Evolutionary conservation across 37 sponge, comb jelly and placozoan genomes (phyloP), one percentile per base, ranked within the genome.

Genomic region (Chondrilla cf. caribensis): DNA sequence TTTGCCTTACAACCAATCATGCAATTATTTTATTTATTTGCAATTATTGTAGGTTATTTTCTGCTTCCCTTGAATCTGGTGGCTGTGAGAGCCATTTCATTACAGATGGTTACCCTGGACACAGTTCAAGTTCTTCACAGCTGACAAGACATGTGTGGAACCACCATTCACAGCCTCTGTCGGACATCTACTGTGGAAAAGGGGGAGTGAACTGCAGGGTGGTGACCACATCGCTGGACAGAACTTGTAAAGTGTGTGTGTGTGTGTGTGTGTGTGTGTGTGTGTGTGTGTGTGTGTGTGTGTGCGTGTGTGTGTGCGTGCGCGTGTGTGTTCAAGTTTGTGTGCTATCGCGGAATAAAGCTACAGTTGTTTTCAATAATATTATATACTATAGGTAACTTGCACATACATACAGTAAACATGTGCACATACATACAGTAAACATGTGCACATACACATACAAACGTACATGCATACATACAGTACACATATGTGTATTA

Each of bases 241-340:
- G 92, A 26, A 94, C 97, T 5, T 97, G 95, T 71, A 94, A 97
- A 59, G 96, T 94, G 64, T 62, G 64, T n/a, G 29, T 47, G 51
- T 47, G 51, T 47, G 51, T 47, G 51, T 47, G 51, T 47, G 51
- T 47, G 51, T 47, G 51, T 47, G 51, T 47, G 51, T 47, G 51
- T 47, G 51, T 47, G 51, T 47, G 51, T 47, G 51, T 47, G 51
- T 47, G 51, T 47, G 51, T 47, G 51, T 47, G 51, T 47, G 51
- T 47, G 51, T 47, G 51, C 11, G 51, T 47, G 51, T 47, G 51
- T 47, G 51, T 47, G 51, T 47, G 51, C 11, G 51, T 47, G 51
- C 11, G 51, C 11, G 51, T 47, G 51, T 47, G 51, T 47, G 51
- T 47, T 14, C 11, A 6, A 47, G 51, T 47, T 6, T 47, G 51